Evolutionary conservation across 1,140 invertebrate species (phyloP).

Genomic region (Ostrea denselamellosa): DNA sequence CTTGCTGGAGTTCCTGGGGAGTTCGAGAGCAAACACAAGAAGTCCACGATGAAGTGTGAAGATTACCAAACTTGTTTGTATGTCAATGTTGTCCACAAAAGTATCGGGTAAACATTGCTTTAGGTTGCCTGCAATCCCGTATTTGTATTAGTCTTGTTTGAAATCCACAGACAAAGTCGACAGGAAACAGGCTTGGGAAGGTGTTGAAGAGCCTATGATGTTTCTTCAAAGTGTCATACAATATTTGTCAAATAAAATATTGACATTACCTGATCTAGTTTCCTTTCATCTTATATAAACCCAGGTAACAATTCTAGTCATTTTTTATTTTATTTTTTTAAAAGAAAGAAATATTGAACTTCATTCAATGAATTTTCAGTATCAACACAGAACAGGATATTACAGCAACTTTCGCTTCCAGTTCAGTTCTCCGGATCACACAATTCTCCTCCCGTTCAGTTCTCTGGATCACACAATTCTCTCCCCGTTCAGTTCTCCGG

Average conservation of each 20-base stretch:
- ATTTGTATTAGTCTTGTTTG: not conserved
- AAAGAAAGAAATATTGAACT: not conserved
- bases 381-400: too few relatives aligned
- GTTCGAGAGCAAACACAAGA: not conserved
- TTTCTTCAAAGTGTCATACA: not conserved
- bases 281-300: slow-evolving; percentile 26
- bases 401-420: too few relatives aligned
- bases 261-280: not conserved
- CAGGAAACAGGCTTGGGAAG: not conserved
- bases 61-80: not conserved
- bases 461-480: too few relatives aligned
- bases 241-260: not conserved
- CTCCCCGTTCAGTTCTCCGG: too few relatives aligned
- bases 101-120: not conserved
- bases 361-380: too few relatives aligned
- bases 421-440: too few relatives aligned
- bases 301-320: not conserved
- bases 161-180: not conserved
- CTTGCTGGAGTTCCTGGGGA: not conserved
- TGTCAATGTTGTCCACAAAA: slow-evolving; percentile 18
- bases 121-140: not conserved
- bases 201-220: not conserved
- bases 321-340: not conserved
- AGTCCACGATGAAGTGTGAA: not conserved
- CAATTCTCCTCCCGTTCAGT: too few relatives aligned